Base-by-base conservation (phyloP, 1,140 invertebrate species). In the Lasioglossum baleicum region DNA sequence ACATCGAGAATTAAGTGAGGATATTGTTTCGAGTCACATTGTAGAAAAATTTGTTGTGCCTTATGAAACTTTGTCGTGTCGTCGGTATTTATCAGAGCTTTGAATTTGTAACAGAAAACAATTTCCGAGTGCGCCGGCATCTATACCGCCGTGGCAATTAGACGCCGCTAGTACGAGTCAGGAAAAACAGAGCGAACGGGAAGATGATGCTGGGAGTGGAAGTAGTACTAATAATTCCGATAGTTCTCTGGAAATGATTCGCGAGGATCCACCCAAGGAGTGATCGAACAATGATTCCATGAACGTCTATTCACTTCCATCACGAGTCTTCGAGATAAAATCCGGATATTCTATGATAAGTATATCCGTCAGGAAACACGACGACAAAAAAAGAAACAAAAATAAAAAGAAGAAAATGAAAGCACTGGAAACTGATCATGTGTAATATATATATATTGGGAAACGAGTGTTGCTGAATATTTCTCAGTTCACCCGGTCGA, bases 61-160 rank as follows among this genome's bases (percentile, higher is more conserved):
- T 40, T 44, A 48, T 1, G 44, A 71, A 7, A 35, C 20, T n/a
- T 60, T 26, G 44, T 60, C 13, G 31, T 26, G 11, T 5, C n/a
- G 31, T 58, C 61, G 74, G 65, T 67, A 84, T 77, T 78, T 65
- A 53, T 13, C 61, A 61, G 61, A 83, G 69, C 26, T 81, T 80
- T 70, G 80, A 58, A 53, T 73, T 81, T 82, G 80, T 61, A 79
- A 68, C 87, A 96, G 95, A 83, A 96, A 96, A 90, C 96, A 97
- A 91, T 97, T 97, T 89, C 95, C 96, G 22, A 94, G 95, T 4
- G 95, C 95, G 15, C 95, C 95, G 7, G 95, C 95, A 13, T 96
- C 96, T 2, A 96, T 97, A 80, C 96, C 96, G 40, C 94, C 95
- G 13, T 97, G 96, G 96, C 96, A 97, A 90, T 92, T 96, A 56